Base-by-base conservation (phyloP, 2,797 vertebrate species). In the Margarornis squamiger region DNA sequence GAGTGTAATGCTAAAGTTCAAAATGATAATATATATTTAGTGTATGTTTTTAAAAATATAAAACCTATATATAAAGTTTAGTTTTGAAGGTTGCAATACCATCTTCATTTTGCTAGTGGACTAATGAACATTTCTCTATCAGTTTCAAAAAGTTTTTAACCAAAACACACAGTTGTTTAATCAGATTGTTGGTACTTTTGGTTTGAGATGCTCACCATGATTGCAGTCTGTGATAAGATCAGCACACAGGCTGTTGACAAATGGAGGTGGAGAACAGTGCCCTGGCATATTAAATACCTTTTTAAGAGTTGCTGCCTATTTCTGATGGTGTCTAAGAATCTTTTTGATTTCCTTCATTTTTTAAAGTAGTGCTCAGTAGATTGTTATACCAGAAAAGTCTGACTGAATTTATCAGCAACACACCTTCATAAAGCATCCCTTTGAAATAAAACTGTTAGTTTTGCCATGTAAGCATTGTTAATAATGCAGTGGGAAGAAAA, bases 381-480 rank as follows among this genome's bases (percentile, higher is more conserved):
- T 78, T 62, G 24, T 51, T 78, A 45, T 27, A 39, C 86, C 55
- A 67, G 80, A 79, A 87, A 73, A 85, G 21, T 71, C 75, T 80
- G 61, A 52, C 59, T 58, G 79, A 84, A 74, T 91, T 91, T 86
- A 77, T 86, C 80, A 73, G 66, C 79, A 72, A 17, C 43, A n/a
- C 6, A 12, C 66, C 75, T 92, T 88, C 70, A n/a, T 78, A 72
- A 88, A 72, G 32, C n/a, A 80, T 68, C 67, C 52, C 52, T 93
- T 95, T 92, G 94, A 93, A 94, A 92, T 80, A 55, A 93, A 91
- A 89, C 83, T 90, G 61, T 73, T 90, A 94, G 68, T 93, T 95
- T 93, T 94, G 52, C 85, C 82, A 65, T 92, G 89, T 95, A 92
- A 95, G 75, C 81, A 91, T 63, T 61, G 59, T 94, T 87, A 92